These are phyloP conservation scores for Cheilinus undulatus DNA, from an alignment of 2,113 vertebrate species.

Conservation along the genomic window DNA sequence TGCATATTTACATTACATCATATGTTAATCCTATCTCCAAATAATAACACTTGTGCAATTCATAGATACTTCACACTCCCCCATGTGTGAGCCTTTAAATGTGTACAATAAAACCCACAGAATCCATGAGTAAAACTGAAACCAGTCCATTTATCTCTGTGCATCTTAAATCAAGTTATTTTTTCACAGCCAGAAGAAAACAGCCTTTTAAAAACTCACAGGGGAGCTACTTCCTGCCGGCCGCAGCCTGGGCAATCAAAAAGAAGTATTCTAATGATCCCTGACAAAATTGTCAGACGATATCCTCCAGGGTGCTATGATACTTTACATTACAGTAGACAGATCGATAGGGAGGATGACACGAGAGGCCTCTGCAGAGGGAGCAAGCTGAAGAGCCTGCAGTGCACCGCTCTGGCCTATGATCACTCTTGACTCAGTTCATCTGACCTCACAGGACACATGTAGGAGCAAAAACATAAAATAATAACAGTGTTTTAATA, in stretches of 20 bases:
- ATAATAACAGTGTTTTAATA: too few relatives aligned
- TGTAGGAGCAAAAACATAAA: background rate
- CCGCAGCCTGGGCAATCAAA: slow-evolving; percentile 68
- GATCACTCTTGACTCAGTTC: slow-evolving; percentile 21
- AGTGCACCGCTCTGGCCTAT: slow-evolving; percentile 23
- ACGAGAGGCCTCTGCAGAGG: slow-evolving; percentile 57
- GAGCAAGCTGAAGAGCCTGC: slow-evolving; percentile 35
- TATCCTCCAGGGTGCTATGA: slow-evolving; percentile 82
- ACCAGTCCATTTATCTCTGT: slow-evolving; percentile 41
- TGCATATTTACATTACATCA: too few relatives aligned
- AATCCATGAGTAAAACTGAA: slow-evolving; percentile 42
- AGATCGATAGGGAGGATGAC: slow-evolving; percentile 79
- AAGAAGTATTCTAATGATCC: slow-evolving; percentile 80
- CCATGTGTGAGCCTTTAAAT: slow-evolving; percentile 35
- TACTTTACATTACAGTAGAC: slow-evolving; percentile 80
- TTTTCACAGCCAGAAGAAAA: slow-evolving; percentile 43
- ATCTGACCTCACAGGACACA: slow-evolving; percentile 37
- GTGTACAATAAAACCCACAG: slow-evolving; percentile 28
- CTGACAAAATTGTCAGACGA: slow-evolving; percentile 81
- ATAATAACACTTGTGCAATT: slow-evolving; percentile 26
- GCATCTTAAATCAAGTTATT: slow-evolving; percentile 62
- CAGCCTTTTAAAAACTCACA: slow-evolving; percentile 55
- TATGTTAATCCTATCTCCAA: background rate
- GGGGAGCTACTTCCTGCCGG: slow-evolving; percentile 56
- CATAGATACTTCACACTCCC: slow-evolving; percentile 32